Base-by-base conservation (phyloP, 2,888 invertebrate species). In the Limenitis camilla region DNA sequence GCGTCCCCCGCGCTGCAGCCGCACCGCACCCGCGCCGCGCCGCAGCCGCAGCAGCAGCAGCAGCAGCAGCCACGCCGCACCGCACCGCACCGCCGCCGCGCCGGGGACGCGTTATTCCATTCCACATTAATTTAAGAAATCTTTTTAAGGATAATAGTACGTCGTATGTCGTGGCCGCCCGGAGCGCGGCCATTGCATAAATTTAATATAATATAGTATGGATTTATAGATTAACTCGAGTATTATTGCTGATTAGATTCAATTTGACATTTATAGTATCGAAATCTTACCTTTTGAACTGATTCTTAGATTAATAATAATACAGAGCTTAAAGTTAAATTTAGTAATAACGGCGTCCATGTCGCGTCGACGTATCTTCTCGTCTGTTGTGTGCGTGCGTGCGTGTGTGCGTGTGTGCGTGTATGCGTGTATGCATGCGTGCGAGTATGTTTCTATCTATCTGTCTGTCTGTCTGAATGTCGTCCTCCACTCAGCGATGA, bases 121-220 rank as follows among this genome's bases (percentile, higher is more conserved):
- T 88, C 86, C 88, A 88, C 85, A 78, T 79, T 85, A 84, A 83
- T 81, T 78, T 86, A 86, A 85, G 85, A 73, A 77, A 81, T 80
- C 79, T 82, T 80, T 77, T 77, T 80, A 81, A 83, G 81, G 78
- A 73, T 78, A 78, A 76, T 78, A 76, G 71, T 75, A 73, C 77
- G 81, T 81, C 76, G 68, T 71, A 65, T 74, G 75, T 74, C 69
- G 56, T 61, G 71, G 70, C 69, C 74, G 73, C 67, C 61, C 65
- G 65, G 67, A 69, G 67, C 53, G 67, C 69, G 74, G 72, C 69
- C 69, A 67, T 76, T 74, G 69, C 78, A 72, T 81, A 76, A 73
- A 75, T 75, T 83, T 78, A 84, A 76, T 79, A 76, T 83, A 83
- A 85, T 86, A 85, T 85, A 85, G 84, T 79, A 83, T 83, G 78